Base-by-base conservation (phyloP, 2,888 invertebrate species). In the Unio delphinus region DNA sequence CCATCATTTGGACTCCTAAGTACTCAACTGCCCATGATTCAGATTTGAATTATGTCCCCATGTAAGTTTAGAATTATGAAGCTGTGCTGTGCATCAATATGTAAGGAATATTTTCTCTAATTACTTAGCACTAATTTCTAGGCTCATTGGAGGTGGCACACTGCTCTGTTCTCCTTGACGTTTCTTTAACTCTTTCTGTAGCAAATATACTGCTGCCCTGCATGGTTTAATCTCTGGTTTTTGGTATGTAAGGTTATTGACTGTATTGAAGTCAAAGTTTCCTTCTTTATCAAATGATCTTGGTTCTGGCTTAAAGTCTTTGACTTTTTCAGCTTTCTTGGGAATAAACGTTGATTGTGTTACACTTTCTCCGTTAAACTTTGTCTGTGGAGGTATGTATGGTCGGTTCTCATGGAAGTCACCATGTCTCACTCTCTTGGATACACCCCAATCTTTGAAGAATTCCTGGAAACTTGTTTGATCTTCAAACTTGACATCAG, bases 361-460 rank as follows among this genome's bases (percentile, higher is more conserved):
- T 18, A 78, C 71, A 61, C 81, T 81, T 55, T 73, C 76, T 1
- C 69, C 83, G 1, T 82, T 80, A 73, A 87, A 86, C 63, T 83
- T 83, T 8, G 72, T 73, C 67, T 66, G 70, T 0, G 86, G 85
- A 4, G 86, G 87, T 15, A 85, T 65, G 69, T 87, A 88, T 0
- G 80, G 83, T 45, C 82, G 75, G 73, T 85, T 84, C 61, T 88
- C 88, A 71, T 88, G 86, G 80, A 87, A 85, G 69, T 89, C 88
- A 7, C 88, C 87, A 72, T 83, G 83, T 54, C 87, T 74, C 2
- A 80, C 69, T 1, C 87, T 72, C 5, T 83, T 80, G 7, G 81
- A 68, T 1, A 81, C 60, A 8, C 80, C 83, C 85, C 86, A 88
- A 71, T 85, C 79, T 69, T 83, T 78, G 79, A 85, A 86, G 74